Percentiles rank a stretch among this genome's conserved stretches.
These are phyloP conservation scores for Chiridota heheva DNA, from an alignment of 35 echinoderm and acorn worm genomes.

Conservation along the genomic window DNA sequence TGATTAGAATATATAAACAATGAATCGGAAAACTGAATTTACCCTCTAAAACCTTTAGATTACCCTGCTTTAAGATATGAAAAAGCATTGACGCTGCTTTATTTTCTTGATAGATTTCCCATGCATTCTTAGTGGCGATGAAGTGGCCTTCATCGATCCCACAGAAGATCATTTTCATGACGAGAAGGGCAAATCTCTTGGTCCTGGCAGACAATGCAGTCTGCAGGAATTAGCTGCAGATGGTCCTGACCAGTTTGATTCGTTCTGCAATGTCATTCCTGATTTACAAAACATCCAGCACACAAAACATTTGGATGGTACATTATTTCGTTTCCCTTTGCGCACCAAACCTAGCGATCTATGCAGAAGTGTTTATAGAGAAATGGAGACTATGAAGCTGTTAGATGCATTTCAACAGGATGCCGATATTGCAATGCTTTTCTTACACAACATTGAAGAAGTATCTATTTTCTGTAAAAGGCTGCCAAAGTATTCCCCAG, in stretches of 20 bases:
- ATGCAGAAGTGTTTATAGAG: conserved; percentile 37
- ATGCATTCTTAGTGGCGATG: conserved; percentile 50
- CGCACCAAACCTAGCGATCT: conserved; percentile 26
- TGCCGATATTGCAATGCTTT: conserved; percentile 64
- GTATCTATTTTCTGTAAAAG: conserved; percentile 26
- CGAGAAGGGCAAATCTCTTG: neutral
- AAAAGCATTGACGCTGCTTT: too few relatives aligned
- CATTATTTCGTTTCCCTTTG: conserved; percentile 85
- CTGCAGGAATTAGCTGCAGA: neutral
- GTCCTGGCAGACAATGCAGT: neutral
- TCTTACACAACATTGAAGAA: conserved; percentile 61
- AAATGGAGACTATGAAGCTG: conserved; percentile 30
- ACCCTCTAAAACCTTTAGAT: too few relatives aligned
- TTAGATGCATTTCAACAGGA: conserved; percentile 70
- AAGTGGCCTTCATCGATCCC: conserved; percentile 72
- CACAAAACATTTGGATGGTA: conserved; percentile 17
- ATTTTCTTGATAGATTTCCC: conserved; percentile 63
- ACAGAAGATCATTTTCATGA: conserved; percentile 41
- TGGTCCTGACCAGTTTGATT: conserved; percentile 53
- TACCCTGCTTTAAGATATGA: too few relatives aligned
- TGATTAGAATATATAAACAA: too few relatives aligned
- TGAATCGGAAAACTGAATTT: too few relatives aligned
- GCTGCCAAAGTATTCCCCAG: neutral
- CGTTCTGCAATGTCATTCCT: conserved; percentile 29
- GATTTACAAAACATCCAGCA: neutral